Percentiles rank a stretch among this genome's conserved stretches.
These are phyloP conservation scores for Dicyrtoma fusca DNA, from an alignment of 2,888 invertebrate genomes.

Conservation along the genomic window DNA sequence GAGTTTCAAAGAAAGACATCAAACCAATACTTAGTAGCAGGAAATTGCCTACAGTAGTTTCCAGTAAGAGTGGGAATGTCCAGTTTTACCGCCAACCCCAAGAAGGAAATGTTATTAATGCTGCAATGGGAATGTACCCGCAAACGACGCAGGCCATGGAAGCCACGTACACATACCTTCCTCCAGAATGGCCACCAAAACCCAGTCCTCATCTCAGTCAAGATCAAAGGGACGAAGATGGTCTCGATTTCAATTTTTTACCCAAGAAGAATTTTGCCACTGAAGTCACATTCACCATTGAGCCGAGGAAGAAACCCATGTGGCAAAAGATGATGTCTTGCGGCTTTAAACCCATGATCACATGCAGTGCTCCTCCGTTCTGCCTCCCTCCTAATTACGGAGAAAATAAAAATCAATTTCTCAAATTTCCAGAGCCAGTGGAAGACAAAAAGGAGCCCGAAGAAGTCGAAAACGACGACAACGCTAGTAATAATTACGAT, in stretches of 20 bases:
- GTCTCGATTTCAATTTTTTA: constrained; percentile 47
- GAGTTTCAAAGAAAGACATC: too few species aligned
- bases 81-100: too few species aligned
- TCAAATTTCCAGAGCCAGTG: background rate
- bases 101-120: constrained; percentile 3
- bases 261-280: constrained; percentile 49
- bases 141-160: constrained; percentile 26
- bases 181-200: constrained; percentile 23
- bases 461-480: too few species aligned
- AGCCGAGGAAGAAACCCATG: constrained; percentile 48
- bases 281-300: constrained; percentile 51
- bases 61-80: too few species aligned
- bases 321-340: constrained; percentile 53
- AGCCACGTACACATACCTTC: constrained; percentile 5
- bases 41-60: too few species aligned
- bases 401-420: background rate
- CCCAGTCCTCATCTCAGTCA: too few species aligned
- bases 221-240: constrained; percentile 38
- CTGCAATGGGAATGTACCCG: constrained; percentile 22
- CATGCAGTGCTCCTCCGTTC: constrained; percentile 49
- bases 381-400: constrained; percentile 10
- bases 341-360: constrained; percentile 52
- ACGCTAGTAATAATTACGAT: background rate
- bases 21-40: too few species aligned
- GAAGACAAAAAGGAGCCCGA: too few species aligned